Percentiles rank a stretch among this genome's conserved stretches.
phyloP scores from a whole-genome alignment of 1,140 invertebrate genomes.

The fruit fly (Drosophila melanogaster) region DNA sequence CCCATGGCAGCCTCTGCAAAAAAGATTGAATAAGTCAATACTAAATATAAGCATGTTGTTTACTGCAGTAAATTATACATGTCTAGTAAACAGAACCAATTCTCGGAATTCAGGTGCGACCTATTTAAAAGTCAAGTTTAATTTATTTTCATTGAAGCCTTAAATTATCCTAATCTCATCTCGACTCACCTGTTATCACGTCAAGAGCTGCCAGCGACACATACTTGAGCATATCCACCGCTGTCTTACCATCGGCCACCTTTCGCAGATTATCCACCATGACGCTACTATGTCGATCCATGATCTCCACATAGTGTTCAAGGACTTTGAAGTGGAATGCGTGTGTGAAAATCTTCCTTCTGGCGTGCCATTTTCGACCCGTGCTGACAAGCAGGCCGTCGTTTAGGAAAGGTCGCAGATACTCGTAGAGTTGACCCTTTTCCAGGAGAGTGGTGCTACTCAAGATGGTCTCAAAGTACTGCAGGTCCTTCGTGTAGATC shows the following conservation, averaged over 20 bases:
- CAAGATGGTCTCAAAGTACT: conserved; percentile 61
- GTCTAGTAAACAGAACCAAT: neutral
- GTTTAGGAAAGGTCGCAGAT: conserved; percentile 83
- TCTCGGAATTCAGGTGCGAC: neutral
- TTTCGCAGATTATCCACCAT: conserved; percentile 85
- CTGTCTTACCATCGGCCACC: conserved; percentile 48
- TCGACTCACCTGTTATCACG: conserved; percentile 58
- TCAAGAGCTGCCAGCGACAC: conserved; percentile 67
- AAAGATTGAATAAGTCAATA: conserved; percentile 11
- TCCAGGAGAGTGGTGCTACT: conserved; percentile 61
- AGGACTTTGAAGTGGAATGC: conserved; percentile 94
- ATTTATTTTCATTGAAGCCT: too few relatives aligned
- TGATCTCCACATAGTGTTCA: conserved; percentile 89
- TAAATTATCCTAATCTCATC: neutral
- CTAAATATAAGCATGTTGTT: neutral
- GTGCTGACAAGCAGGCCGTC: conserved; percentile 82
- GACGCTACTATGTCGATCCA: conserved; percentile 88
- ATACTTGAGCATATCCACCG: conserved; percentile 44
- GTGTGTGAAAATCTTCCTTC: conserved; percentile 87
- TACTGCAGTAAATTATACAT: too few relatives aligned
- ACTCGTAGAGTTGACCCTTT: conserved; percentile 76
- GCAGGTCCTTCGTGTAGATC: conserved; percentile 81
- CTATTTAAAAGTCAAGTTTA: neutral
- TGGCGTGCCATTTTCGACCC: conserved; percentile 64
- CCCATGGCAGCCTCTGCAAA: conserved; percentile 89